These are phyloP conservation scores for Anthoscopus minutus DNA, from an alignment of 2,113 vertebrate genomes.

Conservation along the genomic window DNA sequence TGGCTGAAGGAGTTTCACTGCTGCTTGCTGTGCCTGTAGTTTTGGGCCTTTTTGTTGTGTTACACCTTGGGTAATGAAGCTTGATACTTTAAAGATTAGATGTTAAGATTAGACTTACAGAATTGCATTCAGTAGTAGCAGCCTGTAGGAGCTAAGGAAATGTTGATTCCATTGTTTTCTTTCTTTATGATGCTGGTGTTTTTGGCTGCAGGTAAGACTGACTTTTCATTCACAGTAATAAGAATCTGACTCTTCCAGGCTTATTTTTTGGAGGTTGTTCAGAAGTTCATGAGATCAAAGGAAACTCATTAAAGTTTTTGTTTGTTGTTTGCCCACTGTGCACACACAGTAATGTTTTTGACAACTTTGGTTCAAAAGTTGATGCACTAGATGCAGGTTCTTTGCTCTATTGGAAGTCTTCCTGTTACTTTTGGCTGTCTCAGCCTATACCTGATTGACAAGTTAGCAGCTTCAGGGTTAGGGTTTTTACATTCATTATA, in stretches of 20 bases:
- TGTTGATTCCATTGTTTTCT: neutral
- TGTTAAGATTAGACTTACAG: neutral
- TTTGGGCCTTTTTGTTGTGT: neutral
- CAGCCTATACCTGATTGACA: neutral
- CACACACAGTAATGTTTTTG: neutral
- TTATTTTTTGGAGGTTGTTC: neutral
- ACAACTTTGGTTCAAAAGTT: neutral
- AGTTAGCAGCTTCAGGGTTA: neutral
- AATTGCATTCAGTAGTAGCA: neutral
- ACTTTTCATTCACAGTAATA: neutral
- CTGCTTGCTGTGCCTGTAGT: neutral
- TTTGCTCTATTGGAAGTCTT: neutral
- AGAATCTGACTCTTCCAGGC: neutral
- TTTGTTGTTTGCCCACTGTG: neutral
- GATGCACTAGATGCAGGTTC: neutral
- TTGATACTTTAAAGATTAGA: neutral
- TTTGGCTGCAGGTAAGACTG: neutral
- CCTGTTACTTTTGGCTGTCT: conserved; percentile 9
- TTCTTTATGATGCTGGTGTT: neutral
- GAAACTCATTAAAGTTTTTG: neutral
- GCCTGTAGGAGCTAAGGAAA: neutral
- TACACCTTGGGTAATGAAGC: neutral
- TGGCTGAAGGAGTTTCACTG: neutral
- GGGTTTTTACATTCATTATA: neutral
- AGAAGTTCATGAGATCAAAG: neutral